Evolutionary conservation across 2,888 invertebrate species (phyloP), one percentile per base, ranked within the genome.

Genomic region (Drosophila bunnanda): DNA sequence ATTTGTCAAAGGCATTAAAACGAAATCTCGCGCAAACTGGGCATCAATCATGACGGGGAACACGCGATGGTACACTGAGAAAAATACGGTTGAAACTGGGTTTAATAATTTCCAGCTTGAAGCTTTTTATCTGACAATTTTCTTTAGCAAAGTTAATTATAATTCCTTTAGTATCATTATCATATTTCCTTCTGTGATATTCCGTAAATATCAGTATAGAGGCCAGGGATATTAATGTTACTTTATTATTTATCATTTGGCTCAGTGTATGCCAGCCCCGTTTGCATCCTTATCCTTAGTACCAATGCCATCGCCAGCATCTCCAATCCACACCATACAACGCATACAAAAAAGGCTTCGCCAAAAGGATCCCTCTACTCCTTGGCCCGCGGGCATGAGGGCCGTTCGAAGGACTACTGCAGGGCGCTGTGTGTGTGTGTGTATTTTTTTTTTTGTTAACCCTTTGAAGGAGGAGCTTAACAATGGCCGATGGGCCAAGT

Each of bases 1-100:
- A 88, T 84, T 84, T 84, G 89, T 84, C 84, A 84, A 87, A 88
- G 87, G 77, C 88, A 88, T 88, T 84, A 85, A 83, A 87, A 87
- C 75, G 79, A 84, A 88, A 84, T 84, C 86, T 87, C 79, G 89
- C 87, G 87, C 84, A 81, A 87, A 80, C 83, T 83, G 83, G 81
- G 88, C 88, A 84, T 84, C 84, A 84, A 84, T 88, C 89, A 80
- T 85, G 78, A 52, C 48, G 64, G 55, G 61, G 55, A 72, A 32
- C 66, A 76, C 71, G 79, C 74, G 65, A 70, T 57, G 62, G 17
- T 65, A 68, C 67, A 60, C 61, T 60, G 46, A 17, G 46, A 4
- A 3, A 28, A 46, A 46, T 1, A 4, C 25, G 5, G 2, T 5
- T 13, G 4, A 0, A 44, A 15, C 4, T 0, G 8, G 2, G 15